Base-by-base conservation (phyloP, 2,888 invertebrate species). In the Digitonthophagus gazella region DNA sequence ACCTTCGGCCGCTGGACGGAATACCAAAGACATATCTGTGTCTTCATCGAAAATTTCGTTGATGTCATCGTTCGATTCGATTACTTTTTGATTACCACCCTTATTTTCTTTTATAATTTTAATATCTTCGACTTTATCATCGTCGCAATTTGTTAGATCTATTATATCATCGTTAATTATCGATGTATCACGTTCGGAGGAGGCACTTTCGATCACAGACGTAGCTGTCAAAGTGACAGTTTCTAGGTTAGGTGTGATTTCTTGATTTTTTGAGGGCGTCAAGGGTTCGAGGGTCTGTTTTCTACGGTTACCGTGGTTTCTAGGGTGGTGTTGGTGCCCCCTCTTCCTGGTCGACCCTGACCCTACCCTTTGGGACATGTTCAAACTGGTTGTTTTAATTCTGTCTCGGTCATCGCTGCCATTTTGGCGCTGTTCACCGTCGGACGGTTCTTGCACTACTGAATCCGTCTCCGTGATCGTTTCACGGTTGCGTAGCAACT, bases 301-400 rank as follows among this genome's bases (percentile, higher is more conserved):
- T 69, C 78, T 76, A 72, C 82, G 79, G 71, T 74, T 79, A 75
- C 82, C 82, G 74, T 81, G 80, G 80, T 90, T 87, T 73, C 90
- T 88, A 80, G 90, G 91, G 85, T 91, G 91, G 84, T 91, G 90
- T 83, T 91, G 91, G 83, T 90, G 91, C 75, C 91, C 91, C 83
- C 90, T 87, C 81, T 90, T 89, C 83, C 86, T 86, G 79, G 83
- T 85, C 85, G 85, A 85, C 83, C 85, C 85, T 85, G 87, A 84
- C 85, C 86, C 84, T 84, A 85, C 85, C 84, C 85, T 85, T 83
- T 85, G 82, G 83, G 88, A 87, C 88, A 88, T 88, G 77, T 73
- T 78, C 74, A 72, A 71, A 71, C 72, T 44, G 28, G 28, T 44
- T 44, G 3, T 44, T 44, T 44, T 44, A 44, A 8, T 44, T 44